Percentiles rank a stretch among this genome's conserved stretches.
These are phyloP conservation scores for Chloroclysta siterata DNA, from an alignment of 2,888 invertebrate species.

Conservation along the genomic window DNA sequence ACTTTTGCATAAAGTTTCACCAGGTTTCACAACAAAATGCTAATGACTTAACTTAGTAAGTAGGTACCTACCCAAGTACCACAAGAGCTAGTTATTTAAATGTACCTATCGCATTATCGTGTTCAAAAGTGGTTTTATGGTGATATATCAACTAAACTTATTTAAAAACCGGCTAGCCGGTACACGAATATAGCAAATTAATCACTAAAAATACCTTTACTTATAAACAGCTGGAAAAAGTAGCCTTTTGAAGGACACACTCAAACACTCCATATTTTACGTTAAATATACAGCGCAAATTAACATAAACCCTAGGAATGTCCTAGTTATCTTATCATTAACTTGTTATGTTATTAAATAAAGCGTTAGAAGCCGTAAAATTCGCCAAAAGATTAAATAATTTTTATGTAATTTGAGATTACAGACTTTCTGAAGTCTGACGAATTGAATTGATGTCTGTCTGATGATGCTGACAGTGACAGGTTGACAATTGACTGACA, in stretches of 20 bases:
- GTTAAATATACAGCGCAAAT: conserved; percentile 14
- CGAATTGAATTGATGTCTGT: no score
- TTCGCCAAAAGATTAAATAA: conserved; percentile 1
- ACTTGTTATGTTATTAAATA: background rate
- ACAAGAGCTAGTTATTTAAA: no score
- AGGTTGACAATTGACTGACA: background rate
- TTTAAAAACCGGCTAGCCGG: conserved; percentile 24
- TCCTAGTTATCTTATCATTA: conserved; percentile 9
- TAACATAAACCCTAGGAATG: conserved; percentile 19
- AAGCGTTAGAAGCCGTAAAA: background rate
- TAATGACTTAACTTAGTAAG: background rate
- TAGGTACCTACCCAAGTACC: no score
- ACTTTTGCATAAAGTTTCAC: no score
- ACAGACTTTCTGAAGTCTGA: no score
- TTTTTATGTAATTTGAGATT: conserved; percentile 7
- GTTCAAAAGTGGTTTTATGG: no score
- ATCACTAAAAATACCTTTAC: conserved; percentile 64
- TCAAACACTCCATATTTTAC: conserved; percentile 56
- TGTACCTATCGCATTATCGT: no score
- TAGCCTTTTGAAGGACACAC: conserved; percentile 45
- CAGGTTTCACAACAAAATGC: conserved; percentile 1
- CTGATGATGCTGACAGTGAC: no score
- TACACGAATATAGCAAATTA: conserved; percentile 8
- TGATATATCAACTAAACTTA: no score
- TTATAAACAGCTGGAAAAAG: conserved; percentile 70